Percentiles rank a stretch among this genome's conserved stretches.
phyloP scores from a whole-genome alignment of 2,113 vertebrate species.

The Burhinus bistriatus region DNA sequence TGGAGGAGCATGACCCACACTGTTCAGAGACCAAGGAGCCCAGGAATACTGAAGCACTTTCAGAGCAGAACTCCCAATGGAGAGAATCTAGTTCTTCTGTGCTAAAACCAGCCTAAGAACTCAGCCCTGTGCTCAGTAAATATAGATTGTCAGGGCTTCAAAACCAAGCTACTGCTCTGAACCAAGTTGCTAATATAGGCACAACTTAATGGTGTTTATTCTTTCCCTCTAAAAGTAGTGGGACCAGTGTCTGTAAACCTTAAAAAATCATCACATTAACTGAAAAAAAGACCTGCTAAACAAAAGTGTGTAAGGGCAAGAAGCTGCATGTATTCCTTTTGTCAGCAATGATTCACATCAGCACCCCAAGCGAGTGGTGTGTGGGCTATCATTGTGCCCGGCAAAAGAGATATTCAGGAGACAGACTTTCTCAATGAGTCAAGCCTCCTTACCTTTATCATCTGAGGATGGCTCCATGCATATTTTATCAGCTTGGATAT shows the following conservation, averaged over 20 bases:
- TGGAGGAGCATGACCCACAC: background rate
- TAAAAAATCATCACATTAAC: background rate
- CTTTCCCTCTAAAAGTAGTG: background rate
- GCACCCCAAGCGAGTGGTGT: fast-evolving
- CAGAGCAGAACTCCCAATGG: background rate
- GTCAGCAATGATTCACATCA: background rate
- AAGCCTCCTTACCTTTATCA: background rate
- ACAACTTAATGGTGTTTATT: background rate
- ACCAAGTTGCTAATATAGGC: background rate
- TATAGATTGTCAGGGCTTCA: background rate
- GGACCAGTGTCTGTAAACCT: background rate
- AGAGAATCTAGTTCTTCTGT: background rate
- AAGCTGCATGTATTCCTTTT: background rate
- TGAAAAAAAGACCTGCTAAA: background rate
- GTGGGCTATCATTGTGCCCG: background rate
- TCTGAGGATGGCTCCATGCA: background rate
- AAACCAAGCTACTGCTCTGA: background rate
- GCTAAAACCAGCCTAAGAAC: background rate
- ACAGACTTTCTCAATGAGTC: background rate
- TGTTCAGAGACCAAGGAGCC: background rate
- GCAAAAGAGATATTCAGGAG: background rate
- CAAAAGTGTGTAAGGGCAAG: background rate
- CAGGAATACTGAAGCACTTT: background rate
- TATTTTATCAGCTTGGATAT: background rate
- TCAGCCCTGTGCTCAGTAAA: background rate